Percentiles rank a stretch among this genome's conserved stretches.
phyloP scores from a whole-genome alignment of 2,888 invertebrate genomes.

The Calameuta filiformis region DNA sequence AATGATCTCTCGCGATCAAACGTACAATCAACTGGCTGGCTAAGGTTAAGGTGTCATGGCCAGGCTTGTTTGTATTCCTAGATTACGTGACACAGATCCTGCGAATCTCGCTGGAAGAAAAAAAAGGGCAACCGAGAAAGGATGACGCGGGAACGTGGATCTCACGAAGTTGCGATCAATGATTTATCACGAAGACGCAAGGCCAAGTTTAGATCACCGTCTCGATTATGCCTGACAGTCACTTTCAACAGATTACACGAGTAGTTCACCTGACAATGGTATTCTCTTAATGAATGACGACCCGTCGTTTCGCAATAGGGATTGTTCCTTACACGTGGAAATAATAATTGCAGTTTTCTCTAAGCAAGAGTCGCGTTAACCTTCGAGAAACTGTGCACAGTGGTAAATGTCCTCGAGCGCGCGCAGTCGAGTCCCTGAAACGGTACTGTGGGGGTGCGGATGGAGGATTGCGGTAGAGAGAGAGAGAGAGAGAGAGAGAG shows the following conservation, averaged over 20 bases:
- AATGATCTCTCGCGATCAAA: slow-evolving; percentile 27
- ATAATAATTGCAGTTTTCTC: background rate
- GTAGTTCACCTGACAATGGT: background rate
- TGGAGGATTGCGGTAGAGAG: background rate
- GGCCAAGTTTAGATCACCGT: slow-evolving; percentile 64
- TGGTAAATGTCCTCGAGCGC: background rate
- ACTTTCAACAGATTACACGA: slow-evolving; percentile 26
- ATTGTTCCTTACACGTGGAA: background rate
- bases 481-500: too few relatives aligned
- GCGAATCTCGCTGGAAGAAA: background rate
- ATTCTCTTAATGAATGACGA: background rate
- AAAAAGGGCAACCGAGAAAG: background rate
- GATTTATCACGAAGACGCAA: slow-evolving; percentile 35
- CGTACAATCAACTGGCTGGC: slow-evolving; percentile 42
- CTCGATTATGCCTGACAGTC: slow-evolving; percentile 33
- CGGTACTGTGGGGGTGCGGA: background rate
- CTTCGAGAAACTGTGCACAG: background rate
- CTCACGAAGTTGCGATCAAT: background rate
- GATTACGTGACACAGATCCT: background rate
- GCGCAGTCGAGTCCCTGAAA: background rate
- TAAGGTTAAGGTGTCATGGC: slow-evolving; percentile 62
- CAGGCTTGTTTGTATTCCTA: slow-evolving; percentile 51
- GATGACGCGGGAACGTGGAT: background rate
- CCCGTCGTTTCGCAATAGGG: background rate
- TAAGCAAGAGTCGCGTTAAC: background rate